These are phyloP conservation scores for Cyclura pinguis DNA, from an alignment of 2,797 vertebrate genomes.

Conservation along the genomic window DNA sequence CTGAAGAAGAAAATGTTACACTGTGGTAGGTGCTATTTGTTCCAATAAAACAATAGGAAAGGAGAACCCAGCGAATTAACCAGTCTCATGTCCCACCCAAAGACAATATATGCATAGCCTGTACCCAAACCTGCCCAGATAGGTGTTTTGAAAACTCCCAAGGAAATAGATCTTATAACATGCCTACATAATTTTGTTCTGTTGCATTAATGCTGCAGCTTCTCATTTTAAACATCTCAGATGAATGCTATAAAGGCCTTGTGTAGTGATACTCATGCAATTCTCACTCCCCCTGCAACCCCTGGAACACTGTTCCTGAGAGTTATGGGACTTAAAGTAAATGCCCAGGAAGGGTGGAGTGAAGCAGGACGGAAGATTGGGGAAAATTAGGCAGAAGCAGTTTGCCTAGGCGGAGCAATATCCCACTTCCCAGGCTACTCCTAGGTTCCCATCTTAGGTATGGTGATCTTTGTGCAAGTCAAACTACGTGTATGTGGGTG, in stretches of 20 bases:
- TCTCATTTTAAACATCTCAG: not conserved
- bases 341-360: not conserved
- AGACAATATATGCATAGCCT: no score
- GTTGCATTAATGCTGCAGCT: not conserved
- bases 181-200: not conserved
- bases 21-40: conserved; percentile 66
- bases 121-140: not conserved
- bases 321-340: no score
- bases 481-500: no score
- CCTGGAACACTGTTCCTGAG: not conserved
- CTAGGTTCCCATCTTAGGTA: not conserved
- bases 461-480: not conserved
- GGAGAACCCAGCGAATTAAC: not conserved
- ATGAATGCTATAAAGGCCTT: not conserved
- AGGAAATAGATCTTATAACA: no score
- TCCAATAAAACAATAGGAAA: not conserved
- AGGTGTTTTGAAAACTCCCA: not conserved
- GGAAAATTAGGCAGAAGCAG: not conserved
- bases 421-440: not conserved
- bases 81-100: not conserved
- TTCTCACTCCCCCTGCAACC: not conserved
- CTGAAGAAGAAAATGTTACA: conserved; percentile 68
- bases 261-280: not conserved
- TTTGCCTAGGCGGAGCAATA: not conserved
- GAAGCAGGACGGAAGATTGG: not conserved